Percentiles rank a stretch among this genome's conserved stretches.
These are phyloP conservation scores for Conus canariensis DNA, from an alignment of 2,888 invertebrate species.

Conservation along the genomic window DNA sequence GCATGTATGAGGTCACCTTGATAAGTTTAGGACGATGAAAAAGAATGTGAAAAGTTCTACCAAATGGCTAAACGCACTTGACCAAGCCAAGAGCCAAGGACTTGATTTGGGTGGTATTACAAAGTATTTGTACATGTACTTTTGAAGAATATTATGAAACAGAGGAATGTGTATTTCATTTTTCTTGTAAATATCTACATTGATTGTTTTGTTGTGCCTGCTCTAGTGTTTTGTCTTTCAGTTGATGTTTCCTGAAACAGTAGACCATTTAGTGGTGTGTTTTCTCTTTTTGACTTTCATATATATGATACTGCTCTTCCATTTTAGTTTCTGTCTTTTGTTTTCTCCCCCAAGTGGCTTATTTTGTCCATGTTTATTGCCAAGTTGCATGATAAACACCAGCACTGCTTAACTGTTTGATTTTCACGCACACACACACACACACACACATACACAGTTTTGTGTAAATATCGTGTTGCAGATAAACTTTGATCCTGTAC, in stretches of 20 bases:
- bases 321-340: not conserved
- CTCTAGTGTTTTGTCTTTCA: not conserved
- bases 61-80: too few species aligned
- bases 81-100: too few species aligned
- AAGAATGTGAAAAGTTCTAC: too few species aligned
- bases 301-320: not conserved
- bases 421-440: not conserved
- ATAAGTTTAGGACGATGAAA: too few species aligned
- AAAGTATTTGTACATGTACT: too few species aligned
- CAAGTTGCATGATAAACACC: not conserved
- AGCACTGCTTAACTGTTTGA: not conserved
- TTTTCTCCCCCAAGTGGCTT: not conserved
- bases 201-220: too few species aligned
- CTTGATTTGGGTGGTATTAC: too few species aligned
- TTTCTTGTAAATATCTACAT: too few species aligned
- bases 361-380: not conserved
- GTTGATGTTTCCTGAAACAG: not conserved
- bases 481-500: not conserved
- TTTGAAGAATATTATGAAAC: too few species aligned
- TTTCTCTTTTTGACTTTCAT: not conserved
- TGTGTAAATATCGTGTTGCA: not conserved
- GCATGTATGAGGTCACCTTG: too few species aligned
- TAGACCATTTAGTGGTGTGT: not conserved
- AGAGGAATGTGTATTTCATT: too few species aligned
- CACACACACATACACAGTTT: not conserved